Conservation (phyloP, 2,797 vertebrate genomes). For the Echiichthys vipera region DNA sequence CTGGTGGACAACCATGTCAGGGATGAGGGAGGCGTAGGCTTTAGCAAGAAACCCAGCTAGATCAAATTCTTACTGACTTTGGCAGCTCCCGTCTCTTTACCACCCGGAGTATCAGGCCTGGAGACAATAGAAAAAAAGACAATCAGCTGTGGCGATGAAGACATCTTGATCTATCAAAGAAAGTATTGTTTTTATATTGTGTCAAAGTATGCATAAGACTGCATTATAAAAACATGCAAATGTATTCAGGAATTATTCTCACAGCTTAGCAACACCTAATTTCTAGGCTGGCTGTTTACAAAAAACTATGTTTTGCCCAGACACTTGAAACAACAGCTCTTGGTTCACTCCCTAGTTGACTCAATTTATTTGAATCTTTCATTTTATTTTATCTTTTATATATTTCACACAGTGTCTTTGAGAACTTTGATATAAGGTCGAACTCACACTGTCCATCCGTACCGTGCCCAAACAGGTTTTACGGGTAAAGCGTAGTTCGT, state of each 20-base stretch:
- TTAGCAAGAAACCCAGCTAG: constrained; percentile 90
- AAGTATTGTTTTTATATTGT: not conserved
- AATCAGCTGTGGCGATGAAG: not conserved
- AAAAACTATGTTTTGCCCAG: not conserved
- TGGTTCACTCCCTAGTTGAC: too few relatives aligned
- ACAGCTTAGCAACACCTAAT: not conserved
- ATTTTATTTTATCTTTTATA: too few relatives aligned
- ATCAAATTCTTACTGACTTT: constrained; percentile 99
- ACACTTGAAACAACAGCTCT: too few relatives aligned
- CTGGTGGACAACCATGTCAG: constrained; percentile 85
- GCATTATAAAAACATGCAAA: not conserved
- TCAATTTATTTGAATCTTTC: too few relatives aligned
- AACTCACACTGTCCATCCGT: too few relatives aligned
- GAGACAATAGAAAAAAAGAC: not conserved
- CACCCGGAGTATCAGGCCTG: constrained; percentile 93
- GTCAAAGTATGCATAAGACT: not conserved
- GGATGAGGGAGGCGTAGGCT: constrained; percentile 89
- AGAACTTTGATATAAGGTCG: too few relatives aligned
- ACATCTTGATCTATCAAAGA: not conserved
- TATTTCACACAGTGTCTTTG: too few relatives aligned
- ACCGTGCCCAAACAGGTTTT: too few relatives aligned
- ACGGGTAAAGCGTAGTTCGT: too few relatives aligned
- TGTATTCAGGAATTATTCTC: not conserved
- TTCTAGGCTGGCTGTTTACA: not conserved
- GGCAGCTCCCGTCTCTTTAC: constrained; percentile 99